These are phyloP conservation scores for Asteroscopus sphinx DNA, from an alignment of 2,888 invertebrate species.

Conservation along the genomic window DNA sequence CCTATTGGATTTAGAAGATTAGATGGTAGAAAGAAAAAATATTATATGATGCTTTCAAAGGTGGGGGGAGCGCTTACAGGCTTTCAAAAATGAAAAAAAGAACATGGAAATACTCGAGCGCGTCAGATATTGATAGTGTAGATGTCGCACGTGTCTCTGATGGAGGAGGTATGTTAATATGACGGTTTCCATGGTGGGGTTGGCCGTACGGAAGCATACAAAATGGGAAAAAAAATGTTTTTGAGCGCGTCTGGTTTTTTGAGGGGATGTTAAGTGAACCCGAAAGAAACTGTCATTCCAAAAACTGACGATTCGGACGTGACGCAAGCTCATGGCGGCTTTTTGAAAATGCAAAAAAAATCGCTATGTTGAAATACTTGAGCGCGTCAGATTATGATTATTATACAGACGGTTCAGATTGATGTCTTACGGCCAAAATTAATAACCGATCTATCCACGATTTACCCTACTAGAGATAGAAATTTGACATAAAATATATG, in stretches of 20 bases:
- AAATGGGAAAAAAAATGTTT: background rate
- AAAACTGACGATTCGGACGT: background rate
- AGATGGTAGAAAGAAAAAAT: background rate
- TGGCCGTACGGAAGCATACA: background rate
- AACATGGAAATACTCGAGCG: background rate
- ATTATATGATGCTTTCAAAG: background rate
- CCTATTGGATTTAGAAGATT: background rate
- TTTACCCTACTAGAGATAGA: too few relatives aligned
- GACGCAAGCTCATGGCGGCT: too few relatives aligned
- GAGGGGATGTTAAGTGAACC: background rate
- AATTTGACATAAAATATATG: too few relatives aligned
- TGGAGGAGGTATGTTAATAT: background rate
- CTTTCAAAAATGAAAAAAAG: background rate
- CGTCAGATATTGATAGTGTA: too few relatives aligned
- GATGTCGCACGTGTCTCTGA: background rate
- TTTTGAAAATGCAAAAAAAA: background rate
- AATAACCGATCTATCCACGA: too few relatives aligned
- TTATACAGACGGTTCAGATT: background rate
- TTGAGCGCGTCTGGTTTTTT: background rate
- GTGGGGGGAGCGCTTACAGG: background rate
- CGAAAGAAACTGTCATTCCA: background rate
- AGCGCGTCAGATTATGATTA: constrained; percentile 1
- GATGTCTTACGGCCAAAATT: too few relatives aligned
- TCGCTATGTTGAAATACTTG: background rate
- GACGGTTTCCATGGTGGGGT: too few relatives aligned